These are phyloP conservation scores for Punctoribates punctum DNA, from an alignment of 2,888 invertebrate species.

Conservation along the genomic window DNA sequence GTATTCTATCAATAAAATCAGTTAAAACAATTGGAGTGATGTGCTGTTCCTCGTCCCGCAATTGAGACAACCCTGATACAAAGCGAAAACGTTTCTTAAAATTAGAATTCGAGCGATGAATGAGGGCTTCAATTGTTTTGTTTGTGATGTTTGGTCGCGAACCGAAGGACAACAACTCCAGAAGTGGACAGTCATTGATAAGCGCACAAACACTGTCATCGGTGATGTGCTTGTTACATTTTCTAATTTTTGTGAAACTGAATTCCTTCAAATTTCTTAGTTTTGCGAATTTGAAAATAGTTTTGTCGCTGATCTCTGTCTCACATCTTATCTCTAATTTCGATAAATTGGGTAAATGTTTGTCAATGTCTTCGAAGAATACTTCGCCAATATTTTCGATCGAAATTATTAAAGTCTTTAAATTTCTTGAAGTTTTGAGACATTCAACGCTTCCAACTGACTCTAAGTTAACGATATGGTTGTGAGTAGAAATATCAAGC, in stretches of 20 bases:
- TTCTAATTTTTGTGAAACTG: too few species aligned
- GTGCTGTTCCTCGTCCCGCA: too few species aligned
- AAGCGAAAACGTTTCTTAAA: too few species aligned
- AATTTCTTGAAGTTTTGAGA: neutral
- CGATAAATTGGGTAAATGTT: neutral
- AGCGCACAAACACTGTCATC: too few species aligned
- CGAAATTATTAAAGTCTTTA: neutral
- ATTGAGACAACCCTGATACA: too few species aligned
- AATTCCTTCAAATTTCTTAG: neutral
- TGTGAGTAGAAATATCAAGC: too few species aligned
- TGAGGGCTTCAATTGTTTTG: neutral
- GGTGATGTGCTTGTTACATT: too few species aligned
- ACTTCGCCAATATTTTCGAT: neutral
- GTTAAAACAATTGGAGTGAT: too few species aligned
- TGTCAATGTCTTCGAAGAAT: neutral
- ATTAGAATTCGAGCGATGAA: neutral
- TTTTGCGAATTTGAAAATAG: neutral
- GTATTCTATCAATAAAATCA: too few species aligned
- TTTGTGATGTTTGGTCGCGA: neutral
- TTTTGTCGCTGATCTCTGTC: neutral
- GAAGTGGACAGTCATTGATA: neutral
- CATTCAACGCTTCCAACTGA: neutral
- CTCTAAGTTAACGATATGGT: too few species aligned
- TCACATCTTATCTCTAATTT: neutral
- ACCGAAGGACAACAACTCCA: neutral